Evolutionary conservation across 2,797 vertebrate genomes (phyloP).

Genomic region (Acomys russatus): DNA sequence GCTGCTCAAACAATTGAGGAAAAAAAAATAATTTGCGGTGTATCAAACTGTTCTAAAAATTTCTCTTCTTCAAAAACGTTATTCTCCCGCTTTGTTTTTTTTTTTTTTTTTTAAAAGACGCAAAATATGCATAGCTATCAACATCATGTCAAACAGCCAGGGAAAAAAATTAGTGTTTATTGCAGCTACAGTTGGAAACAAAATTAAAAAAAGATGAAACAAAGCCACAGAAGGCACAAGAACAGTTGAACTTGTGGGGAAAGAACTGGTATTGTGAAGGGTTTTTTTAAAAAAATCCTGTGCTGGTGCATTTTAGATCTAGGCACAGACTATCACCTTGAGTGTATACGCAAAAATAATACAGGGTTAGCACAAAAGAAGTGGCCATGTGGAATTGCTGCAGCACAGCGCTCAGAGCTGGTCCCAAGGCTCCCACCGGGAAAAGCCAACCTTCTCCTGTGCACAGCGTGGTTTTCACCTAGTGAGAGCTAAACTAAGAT

Average conservation of each 20-base stretch:
- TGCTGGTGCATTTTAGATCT: slow-evolving; percentile 92
- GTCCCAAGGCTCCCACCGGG: slow-evolving; percentile 43
- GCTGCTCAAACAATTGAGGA: slow-evolving; percentile 91
- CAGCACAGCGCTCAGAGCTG: slow-evolving; percentile 81
- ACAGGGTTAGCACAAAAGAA: slow-evolving; percentile 86
- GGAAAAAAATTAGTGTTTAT: slow-evolving; percentile 90
- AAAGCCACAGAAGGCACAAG: slow-evolving; percentile 93
- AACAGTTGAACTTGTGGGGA: slow-evolving; percentile 90
- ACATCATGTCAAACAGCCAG: slow-evolving; percentile 90
- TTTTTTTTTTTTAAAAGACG: slow-evolving; percentile 89
- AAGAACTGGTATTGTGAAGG: slow-evolving; percentile 91
- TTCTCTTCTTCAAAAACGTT: slow-evolving; percentile 92
- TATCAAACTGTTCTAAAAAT: slow-evolving; percentile 94
- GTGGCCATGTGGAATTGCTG: slow-evolving; percentile 84
- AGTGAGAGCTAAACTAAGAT: slow-evolving; percentile 75
- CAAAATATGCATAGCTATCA: slow-evolving; percentile 93
- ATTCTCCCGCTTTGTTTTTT: slow-evolving; percentile 89
- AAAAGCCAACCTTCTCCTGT: slow-evolving; percentile 80
- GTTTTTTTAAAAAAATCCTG: slow-evolving; percentile 87
- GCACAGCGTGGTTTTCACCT: slow-evolving; percentile 28
- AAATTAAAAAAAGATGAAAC: slow-evolving; percentile 88
- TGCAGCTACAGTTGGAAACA: slow-evolving; percentile 90
- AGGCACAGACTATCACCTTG: slow-evolving; percentile 92
- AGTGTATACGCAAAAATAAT: slow-evolving; percentile 88
- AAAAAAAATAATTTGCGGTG: slow-evolving; percentile 92